Base-by-base conservation (phyloP, 2,113 vertebrate genomes). In the Eurystomus gularis region DNA sequence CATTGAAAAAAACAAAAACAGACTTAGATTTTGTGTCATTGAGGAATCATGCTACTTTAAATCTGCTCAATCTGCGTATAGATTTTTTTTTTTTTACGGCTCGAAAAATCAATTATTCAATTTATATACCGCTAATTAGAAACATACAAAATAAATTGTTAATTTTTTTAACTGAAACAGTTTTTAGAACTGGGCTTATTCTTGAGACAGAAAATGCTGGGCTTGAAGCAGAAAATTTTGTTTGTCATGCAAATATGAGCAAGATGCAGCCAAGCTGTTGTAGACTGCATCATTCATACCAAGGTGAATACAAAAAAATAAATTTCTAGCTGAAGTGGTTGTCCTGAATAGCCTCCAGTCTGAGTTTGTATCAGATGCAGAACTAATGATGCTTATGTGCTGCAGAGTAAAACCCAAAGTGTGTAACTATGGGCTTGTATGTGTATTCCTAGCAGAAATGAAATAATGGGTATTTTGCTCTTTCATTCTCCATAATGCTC, bases 221-320 rank as follows among this genome's bases (percentile, higher is more conserved):
- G 77, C 51, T 37, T 77, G 76, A 92, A 90, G 90, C 3, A 1
- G 88, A 94, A 94, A 92, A 93, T 90, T 17, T 68, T 91, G 78
- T 95, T 94, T 94, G 95, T 90, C 82, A 52, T 90, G 86, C 93
- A 96, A 88, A 83, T 95, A 24, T 31, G 82, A 86, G 82, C 87
- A 95, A 62, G 87, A 37, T 54, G 6, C 69, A 54, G 52, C 78
- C 52, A 40, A 62, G 31, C 14, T 58, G 12, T 71, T 51, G 6
- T 4, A 57, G 44, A 16, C 78, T 8, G 71, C 68, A 7, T 62
- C 20, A 0, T 35, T 91, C 72, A 2, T 51, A 72, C 28, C 35
- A n/a, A 77, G 70, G 51, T 42, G 75, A 35, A 73, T 26, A 21
- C 15, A 39, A 57, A 60, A 58, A 35, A 42, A 25, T 14, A 35